Percentiles rank a stretch among this genome's conserved stretches.
Evolutionary conservation across 2,797 vertebrate genomes (phyloP).

Genomic region (Carcharodon carcharias): DNA sequence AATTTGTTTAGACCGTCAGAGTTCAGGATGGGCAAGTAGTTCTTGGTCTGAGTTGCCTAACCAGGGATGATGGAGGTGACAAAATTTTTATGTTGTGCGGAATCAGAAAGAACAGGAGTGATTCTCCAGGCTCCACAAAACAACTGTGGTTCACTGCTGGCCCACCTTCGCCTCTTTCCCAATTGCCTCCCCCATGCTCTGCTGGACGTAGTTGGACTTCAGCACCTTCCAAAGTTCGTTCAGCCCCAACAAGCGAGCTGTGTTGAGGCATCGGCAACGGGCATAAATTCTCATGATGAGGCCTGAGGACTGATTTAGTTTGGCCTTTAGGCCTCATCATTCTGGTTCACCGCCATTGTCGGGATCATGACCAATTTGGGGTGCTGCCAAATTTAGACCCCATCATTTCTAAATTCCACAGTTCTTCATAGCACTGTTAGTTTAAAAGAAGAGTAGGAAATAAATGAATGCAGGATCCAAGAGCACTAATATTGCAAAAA

Average conservation of each 20-base stretch:
- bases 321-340: neutral
- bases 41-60: neutral
- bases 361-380: neutral
- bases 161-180: no score
- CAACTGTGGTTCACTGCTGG: neutral
- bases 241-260: neutral
- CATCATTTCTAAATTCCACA: neutral
- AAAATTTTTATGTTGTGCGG: neutral
- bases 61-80: neutral
- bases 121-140: neutral
- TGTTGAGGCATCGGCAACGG: neutral
- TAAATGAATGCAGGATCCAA: slow-evolving; percentile 6
- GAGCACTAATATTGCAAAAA: neutral
- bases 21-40: neutral
- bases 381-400: no score
- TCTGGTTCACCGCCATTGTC: neutral
- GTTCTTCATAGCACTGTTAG: neutral
- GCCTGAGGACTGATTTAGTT: neutral
- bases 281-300: neutral
- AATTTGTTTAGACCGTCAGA: neutral
- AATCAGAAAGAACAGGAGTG: neutral
- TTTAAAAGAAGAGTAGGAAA: neutral
- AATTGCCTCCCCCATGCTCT: neutral
- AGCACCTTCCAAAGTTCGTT: neutral
- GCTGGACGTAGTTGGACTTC: neutral